Conservation (phyloP, 2,888 invertebrate species). For the Zhuqinia jingwanae region DNA sequence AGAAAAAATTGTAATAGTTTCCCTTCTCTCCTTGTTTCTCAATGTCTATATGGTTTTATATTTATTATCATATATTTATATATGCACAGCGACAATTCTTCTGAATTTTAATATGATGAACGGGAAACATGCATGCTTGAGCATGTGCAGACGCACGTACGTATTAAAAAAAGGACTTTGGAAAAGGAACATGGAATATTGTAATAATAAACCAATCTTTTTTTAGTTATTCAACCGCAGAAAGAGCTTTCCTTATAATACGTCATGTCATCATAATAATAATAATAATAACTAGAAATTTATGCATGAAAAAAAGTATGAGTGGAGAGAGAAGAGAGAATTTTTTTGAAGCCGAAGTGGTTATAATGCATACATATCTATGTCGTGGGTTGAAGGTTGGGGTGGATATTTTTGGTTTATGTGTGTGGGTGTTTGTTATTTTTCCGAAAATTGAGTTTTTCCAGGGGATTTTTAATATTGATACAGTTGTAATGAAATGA, state of each 20-base stretch:
- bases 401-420: slow-evolving; percentile 41
- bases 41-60: too few relatives aligned
- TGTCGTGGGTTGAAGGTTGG: slow-evolving; percentile 1
- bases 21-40: too few relatives aligned
- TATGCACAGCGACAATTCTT: slow-evolving; percentile 39
- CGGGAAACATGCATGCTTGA: slow-evolving; percentile 56
- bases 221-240: slow-evolving; percentile 57
- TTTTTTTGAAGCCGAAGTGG: slow-evolving; percentile 32
- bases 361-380: too few relatives aligned
- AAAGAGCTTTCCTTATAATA: slow-evolving; percentile 13
- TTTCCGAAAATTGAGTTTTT: slow-evolving; percentile 31
- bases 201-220: too few relatives aligned
- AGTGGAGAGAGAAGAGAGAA: neutral
- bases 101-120: slow-evolving; percentile 64
- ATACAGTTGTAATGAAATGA: slow-evolving; percentile 41
- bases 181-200: neutral
- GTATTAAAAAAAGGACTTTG: slow-evolving; percentile 28
- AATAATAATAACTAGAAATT: slow-evolving; percentile 40
- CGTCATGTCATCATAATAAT: slow-evolving; percentile 40
- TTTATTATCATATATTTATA: slow-evolving; percentile 37
- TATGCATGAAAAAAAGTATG: slow-evolving; percentile 43
- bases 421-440: slow-evolving; percentile 52
- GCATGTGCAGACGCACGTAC: slow-evolving; percentile 52
- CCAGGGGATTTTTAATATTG: slow-evolving; percentile 23
- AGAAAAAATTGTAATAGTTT: slow-evolving; percentile 11